These are phyloP conservation scores for Dysdera silvatica DNA, from an alignment of 1,140 invertebrate species.

Conservation along the genomic window DNA sequence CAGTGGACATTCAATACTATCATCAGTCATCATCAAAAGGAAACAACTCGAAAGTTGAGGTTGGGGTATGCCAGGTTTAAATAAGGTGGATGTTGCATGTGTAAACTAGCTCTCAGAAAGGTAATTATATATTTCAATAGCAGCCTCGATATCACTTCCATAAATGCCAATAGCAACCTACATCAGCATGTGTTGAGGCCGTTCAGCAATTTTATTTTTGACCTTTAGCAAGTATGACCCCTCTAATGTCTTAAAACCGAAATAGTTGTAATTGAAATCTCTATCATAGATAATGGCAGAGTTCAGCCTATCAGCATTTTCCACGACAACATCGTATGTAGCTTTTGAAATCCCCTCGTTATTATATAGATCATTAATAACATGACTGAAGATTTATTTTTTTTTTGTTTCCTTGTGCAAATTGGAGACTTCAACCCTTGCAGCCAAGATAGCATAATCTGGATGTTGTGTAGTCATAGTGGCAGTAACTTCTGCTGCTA, in stretches of 20 bases:
- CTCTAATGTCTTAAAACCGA: slow-evolving; percentile 97
- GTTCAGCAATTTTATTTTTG: slow-evolving; percentile 84
- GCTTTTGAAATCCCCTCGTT: slow-evolving; percentile 74
- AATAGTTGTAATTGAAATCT: slow-evolving; percentile 96
- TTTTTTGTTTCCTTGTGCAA: slow-evolving; percentile 95
- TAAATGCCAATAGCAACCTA: slow-evolving; percentile 94
- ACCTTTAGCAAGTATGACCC: slow-evolving; percentile 91
- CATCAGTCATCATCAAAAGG: slow-evolving; percentile 85
- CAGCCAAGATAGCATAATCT: slow-evolving; percentile 92
- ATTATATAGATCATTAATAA: slow-evolving; percentile 77
- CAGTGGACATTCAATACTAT: slow-evolving; percentile 98
- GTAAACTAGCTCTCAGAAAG: slow-evolving; percentile 95
- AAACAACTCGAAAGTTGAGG: slow-evolving; percentile 96
- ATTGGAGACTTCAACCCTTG: slow-evolving; percentile 92
- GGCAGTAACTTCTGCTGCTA: slow-evolving; percentile 93
- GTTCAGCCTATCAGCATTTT: slow-evolving; percentile 80
- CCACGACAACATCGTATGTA: slow-evolving; percentile 73
- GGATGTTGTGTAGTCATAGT: slow-evolving; percentile 94
- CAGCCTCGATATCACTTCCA: slow-evolving; percentile 81
- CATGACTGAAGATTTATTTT: slow-evolving; percentile 73
- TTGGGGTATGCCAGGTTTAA: slow-evolving; percentile 82
- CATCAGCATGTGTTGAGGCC: slow-evolving; percentile 99
- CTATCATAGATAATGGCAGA: slow-evolving; percentile 96
- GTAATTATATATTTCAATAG: slow-evolving; percentile 94
- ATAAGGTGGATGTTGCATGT: slow-evolving; percentile 94